phyloP scores from a whole-genome alignment of 2,113 vertebrate genomes.

The Atherinomorus stipes region DNA sequence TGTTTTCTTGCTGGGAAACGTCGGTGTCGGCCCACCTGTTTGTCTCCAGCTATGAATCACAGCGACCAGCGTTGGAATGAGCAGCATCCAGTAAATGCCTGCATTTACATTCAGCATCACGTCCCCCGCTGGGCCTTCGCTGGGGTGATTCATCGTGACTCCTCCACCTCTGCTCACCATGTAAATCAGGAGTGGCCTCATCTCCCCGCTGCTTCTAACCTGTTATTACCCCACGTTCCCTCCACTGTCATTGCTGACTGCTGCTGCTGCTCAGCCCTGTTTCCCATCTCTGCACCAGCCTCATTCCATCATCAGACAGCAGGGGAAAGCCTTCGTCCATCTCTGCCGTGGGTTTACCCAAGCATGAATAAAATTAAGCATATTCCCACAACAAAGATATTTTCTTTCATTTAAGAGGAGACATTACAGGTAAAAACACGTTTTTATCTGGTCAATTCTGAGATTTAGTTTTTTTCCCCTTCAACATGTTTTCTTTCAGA shows the following conservation, averaged over 20 bases:
- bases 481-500: too few relatives aligned
- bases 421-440: too few relatives aligned
- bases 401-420: constrained; percentile 10
- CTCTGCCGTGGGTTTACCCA: too few relatives aligned
- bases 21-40: constrained; percentile 11
- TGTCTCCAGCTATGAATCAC: constrained; percentile 38
- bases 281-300: not conserved
- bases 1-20: constrained; percentile 4
- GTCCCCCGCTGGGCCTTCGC: constrained; percentile 42
- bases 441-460: too few relatives aligned
- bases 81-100: constrained; percentile 38
- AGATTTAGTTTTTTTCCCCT: too few relatives aligned
- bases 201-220: constrained; percentile 18
- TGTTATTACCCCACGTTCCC: constrained; percentile 52
- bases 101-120: constrained; percentile 73
- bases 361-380: too few relatives aligned
- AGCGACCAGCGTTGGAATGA: constrained; percentile 37
- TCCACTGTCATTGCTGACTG: constrained; percentile 28
- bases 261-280: constrained; percentile 49
- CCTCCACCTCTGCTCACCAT: constrained; percentile 57
- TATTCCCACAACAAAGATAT: too few relatives aligned
- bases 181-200: constrained; percentile 54
- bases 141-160: constrained; percentile 63
- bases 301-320: too few relatives aligned
- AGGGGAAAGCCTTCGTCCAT: not conserved